These are phyloP conservation scores for Urocitellus parryii DNA, from an alignment of 2,113 vertebrate genomes.

Conservation along the genomic window DNA sequence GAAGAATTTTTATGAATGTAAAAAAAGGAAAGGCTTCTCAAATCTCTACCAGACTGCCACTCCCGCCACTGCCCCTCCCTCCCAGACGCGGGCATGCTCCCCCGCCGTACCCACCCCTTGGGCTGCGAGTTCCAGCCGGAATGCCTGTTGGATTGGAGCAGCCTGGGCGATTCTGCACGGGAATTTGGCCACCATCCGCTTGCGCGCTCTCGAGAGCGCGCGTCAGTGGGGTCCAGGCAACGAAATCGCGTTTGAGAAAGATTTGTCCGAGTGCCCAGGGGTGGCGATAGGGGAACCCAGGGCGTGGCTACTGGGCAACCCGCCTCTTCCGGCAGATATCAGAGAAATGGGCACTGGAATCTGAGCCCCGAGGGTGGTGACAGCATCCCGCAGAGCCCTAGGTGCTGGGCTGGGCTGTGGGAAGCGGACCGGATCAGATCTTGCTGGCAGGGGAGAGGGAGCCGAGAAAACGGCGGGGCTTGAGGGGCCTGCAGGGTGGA, in stretches of 20 bases:
- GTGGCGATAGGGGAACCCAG: background rate
- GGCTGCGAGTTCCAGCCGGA: background rate
- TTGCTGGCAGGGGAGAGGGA: fast-evolving
- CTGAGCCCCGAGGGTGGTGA: background rate
- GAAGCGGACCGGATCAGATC: background rate
- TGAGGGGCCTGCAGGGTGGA: background rate
- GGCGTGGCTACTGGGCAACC: background rate
- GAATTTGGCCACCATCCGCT: background rate
- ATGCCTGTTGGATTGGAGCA: background rate
- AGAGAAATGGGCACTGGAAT: background rate
- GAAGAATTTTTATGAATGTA: background rate
- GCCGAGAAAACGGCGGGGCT: background rate
- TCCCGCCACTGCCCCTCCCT: background rate
- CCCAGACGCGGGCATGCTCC: background rate
- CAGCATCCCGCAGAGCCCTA: background rate
- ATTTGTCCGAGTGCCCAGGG: background rate
- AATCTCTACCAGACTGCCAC: background rate
- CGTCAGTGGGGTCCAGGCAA: background rate
- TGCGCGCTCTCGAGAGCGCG: background rate
- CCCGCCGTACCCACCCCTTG: background rate
- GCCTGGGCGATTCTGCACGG: background rate
- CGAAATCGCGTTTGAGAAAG: background rate
- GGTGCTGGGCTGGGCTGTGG: background rate
- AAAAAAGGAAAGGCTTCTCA: background rate
- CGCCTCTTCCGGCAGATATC: background rate